Percentiles rank a stretch among this genome's conserved stretches.
phyloP scores from a whole-genome alignment of 2,113 vertebrate species.

The Aplodontia rufa region DNA sequence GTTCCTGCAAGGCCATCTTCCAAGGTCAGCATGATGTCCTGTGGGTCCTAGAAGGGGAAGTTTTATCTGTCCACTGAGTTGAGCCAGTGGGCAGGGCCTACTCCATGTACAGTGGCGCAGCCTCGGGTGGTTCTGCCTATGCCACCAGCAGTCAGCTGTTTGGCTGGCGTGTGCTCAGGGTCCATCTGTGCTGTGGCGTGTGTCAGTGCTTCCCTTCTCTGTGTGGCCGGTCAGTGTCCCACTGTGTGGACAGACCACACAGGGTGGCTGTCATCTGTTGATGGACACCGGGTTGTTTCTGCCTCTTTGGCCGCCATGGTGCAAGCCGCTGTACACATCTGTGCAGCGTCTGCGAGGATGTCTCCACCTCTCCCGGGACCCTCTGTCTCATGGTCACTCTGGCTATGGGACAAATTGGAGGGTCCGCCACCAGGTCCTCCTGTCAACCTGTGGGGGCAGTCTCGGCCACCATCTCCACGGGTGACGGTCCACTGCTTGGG shows the following conservation, averaged over 20 bases:
- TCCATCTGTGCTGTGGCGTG: fast-evolving
- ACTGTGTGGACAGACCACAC: fast-evolving
- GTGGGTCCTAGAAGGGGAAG: too few relatives aligned
- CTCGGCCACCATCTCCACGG: background rate
- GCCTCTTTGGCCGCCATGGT: fast-evolving
- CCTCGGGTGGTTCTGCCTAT: too few relatives aligned
- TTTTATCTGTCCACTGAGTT: too few relatives aligned
- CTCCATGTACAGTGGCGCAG: too few relatives aligned
- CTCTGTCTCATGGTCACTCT: background rate
- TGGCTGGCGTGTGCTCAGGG: too few relatives aligned
- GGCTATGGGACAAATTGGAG: too few relatives aligned
- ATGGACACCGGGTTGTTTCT: background rate
- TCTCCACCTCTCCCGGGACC: background rate
- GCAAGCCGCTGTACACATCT: fast-evolving
- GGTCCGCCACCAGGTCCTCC: background rate
- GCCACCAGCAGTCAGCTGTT: too few relatives aligned
- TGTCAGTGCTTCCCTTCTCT: background rate
- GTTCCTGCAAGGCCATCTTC: background rate
- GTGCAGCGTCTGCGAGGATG: fast-evolving
- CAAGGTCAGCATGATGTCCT: background rate
- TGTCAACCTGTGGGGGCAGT: background rate
- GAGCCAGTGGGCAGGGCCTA: too few relatives aligned
- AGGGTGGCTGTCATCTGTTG: fast-evolving
- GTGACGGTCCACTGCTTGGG: too few relatives aligned
- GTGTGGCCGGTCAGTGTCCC: background rate